Evolutionary conservation across 1,140 invertebrate species (phyloP).

Genomic region (Drosophila novamexicana): DNA sequence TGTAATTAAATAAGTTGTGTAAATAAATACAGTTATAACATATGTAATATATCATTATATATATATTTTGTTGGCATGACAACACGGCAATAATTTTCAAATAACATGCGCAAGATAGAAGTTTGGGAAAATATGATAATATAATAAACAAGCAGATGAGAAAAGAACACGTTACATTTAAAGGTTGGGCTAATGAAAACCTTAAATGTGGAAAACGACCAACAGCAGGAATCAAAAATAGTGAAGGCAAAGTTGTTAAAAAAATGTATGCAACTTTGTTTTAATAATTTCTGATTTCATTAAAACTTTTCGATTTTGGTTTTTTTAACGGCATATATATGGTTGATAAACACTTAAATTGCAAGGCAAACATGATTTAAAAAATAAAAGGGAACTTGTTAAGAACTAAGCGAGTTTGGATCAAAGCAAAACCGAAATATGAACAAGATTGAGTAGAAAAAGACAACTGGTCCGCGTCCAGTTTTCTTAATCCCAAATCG

Average conservation of each 20-base stretch:
- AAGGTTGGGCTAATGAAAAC: too few species aligned
- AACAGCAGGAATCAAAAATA: too few species aligned
- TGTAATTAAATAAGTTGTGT: slow-evolving; percentile 17
- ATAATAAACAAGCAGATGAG: too few species aligned
- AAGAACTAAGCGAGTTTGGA: not conserved
- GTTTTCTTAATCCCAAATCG: slow-evolving; percentile 26
- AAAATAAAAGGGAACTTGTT: not conserved
- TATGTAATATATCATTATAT: not conserved
- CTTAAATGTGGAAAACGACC: too few species aligned
- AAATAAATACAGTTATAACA: not conserved
- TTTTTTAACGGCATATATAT: too few species aligned
- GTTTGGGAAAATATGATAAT: not conserved
- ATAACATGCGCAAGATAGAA: not conserved
- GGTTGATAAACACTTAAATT: too few species aligned
- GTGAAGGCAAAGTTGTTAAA: too few species aligned
- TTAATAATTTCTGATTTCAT: too few species aligned
- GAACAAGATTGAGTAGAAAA: not conserved
- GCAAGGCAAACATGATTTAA: not conserved
- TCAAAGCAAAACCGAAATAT: not conserved
- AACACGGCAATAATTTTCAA: slow-evolving; percentile 2
- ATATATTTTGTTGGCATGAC: not conserved
- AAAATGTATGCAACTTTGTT: too few species aligned
- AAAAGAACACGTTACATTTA: too few species aligned
- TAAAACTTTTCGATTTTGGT: too few species aligned
- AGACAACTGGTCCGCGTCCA: not conserved